These are phyloP conservation scores for Eretmochelys imbricata DNA, from an alignment of 2,113 vertebrate genomes.

Conservation along the genomic window DNA sequence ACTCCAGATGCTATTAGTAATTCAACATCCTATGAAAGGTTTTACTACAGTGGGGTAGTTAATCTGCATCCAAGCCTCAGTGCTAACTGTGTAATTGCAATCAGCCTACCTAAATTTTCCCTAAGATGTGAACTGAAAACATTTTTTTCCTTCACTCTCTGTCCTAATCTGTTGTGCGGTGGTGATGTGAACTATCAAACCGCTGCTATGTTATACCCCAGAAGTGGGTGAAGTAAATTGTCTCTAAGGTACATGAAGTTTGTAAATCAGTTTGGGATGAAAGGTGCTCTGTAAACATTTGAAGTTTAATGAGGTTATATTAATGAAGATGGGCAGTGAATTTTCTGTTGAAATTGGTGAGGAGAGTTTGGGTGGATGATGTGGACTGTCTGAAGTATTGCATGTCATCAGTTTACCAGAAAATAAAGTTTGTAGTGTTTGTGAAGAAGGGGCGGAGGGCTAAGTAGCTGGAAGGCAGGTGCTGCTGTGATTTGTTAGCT, in stretches of 20 bases:
- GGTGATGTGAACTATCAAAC: neutral
- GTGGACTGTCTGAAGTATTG: neutral
- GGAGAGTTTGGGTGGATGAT: neutral
- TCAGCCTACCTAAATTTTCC: neutral
- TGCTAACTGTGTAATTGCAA: neutral
- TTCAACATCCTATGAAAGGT: neutral
- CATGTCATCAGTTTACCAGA: neutral
- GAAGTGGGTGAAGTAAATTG: neutral
- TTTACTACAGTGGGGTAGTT: neutral
- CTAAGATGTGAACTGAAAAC: neutral
- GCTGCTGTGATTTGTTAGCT: neutral
- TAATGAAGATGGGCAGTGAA: neutral
- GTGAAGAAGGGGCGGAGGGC: neutral
- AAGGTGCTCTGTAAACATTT: constrained; percentile 35
- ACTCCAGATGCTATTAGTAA: neutral
- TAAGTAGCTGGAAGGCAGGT: neutral
- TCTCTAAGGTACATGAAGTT: neutral
- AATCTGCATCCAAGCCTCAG: neutral
- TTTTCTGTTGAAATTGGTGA: neutral
- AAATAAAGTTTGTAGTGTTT: neutral
- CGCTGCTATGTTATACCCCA: neutral
- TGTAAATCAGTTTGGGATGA: constrained; percentile 32
- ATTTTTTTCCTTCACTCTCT: neutral
- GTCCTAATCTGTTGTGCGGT: neutral
- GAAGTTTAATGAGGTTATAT: constrained; percentile 13